A percentile compares a stretch with the other conserved stretches of the same genome.
Conservation (phyloP, 1,140 invertebrate genomes). For the Daktulosphaira vitifoliae region DNA sequence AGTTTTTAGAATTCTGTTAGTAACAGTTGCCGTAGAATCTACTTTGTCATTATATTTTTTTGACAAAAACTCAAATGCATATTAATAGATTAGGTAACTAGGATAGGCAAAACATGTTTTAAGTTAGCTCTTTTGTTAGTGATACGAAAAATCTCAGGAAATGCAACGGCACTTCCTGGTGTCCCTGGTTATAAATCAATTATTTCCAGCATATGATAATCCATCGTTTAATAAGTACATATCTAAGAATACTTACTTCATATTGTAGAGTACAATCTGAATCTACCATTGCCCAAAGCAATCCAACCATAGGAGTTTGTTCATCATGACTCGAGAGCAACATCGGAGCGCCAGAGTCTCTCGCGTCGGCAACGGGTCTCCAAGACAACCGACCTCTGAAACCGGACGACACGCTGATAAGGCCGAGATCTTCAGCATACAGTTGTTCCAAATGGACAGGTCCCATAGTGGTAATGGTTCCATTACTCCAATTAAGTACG, state of each 20-base stretch:
- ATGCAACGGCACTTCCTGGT: no score
- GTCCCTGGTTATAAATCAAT: no score
- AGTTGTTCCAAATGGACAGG: constrained; percentile 66
- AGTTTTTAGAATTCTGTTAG: no score
- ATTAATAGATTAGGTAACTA: no score
- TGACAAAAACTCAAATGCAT: no score
- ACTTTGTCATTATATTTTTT: no score
- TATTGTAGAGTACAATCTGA: constrained; percentile 73
- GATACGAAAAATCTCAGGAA: no score
- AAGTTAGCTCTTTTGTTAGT: no score
- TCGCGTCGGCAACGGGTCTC: constrained; percentile 62
- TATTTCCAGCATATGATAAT: no score
- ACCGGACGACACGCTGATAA: constrained; percentile 54
- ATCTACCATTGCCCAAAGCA: constrained; percentile 74
- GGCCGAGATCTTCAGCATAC: constrained; percentile 65
- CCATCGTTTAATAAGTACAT: no score
- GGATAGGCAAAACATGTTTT: no score
- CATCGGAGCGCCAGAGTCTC: constrained; percentile 56
- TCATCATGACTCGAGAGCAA: constrained; percentile 48
- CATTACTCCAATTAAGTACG: constrained; percentile 51
- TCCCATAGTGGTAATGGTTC: constrained; percentile 54
- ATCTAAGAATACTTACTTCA: constrained; percentile 50
- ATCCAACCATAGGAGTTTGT: constrained; percentile 51
- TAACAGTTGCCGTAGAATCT: no score
- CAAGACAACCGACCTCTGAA: constrained; percentile 58